Conservation (phyloP, 2,888 invertebrate genomes). For the Anoplius nigerrimus region DNA sequence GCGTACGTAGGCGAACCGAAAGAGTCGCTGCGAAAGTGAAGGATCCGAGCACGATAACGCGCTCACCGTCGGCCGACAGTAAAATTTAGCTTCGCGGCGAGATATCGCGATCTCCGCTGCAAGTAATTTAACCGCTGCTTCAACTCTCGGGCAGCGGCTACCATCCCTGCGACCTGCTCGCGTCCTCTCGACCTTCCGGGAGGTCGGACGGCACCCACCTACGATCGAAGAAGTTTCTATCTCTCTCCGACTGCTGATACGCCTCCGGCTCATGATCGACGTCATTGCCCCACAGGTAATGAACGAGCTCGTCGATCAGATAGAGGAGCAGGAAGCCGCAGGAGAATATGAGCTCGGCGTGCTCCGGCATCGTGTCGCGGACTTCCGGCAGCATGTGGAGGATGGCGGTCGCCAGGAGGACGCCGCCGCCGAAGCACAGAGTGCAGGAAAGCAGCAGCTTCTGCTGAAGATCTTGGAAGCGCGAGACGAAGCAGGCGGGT, state of each 20-base stretch:
- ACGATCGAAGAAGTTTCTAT: background rate
- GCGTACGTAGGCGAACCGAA: too few species aligned
- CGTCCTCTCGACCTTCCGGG: too few species aligned
- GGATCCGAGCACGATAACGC: too few species aligned
- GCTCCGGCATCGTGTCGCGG: conserved; percentile 78
- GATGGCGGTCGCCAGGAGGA: conserved; percentile 85
- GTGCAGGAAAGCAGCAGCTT: conserved; percentile 82
- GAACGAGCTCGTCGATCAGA: conserved; percentile 84
- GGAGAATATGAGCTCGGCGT: conserved; percentile 82
- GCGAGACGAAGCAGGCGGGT: conserved; percentile 81
- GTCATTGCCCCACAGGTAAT: conserved; percentile 79
- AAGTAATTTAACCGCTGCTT: too few species aligned
- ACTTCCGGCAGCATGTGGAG: conserved; percentile 90
- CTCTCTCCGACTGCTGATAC: background rate
- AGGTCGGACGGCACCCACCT: background rate
- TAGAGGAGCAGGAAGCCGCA: conserved; percentile 84
- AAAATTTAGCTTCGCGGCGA: too few species aligned
- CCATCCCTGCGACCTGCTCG: too few species aligned
- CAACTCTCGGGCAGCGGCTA: too few species aligned
- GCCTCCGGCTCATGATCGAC: conserved; percentile 5
- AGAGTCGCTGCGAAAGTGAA: too few species aligned
- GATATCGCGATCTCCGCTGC: too few species aligned
- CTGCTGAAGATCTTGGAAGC: conserved; percentile 72
- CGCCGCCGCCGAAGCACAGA: conserved; percentile 88
- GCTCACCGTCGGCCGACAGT: too few species aligned